Evolutionary conservation across 2,888 invertebrate species (phyloP).

Genomic region (Dasysyrphus tricinctus): DNA sequence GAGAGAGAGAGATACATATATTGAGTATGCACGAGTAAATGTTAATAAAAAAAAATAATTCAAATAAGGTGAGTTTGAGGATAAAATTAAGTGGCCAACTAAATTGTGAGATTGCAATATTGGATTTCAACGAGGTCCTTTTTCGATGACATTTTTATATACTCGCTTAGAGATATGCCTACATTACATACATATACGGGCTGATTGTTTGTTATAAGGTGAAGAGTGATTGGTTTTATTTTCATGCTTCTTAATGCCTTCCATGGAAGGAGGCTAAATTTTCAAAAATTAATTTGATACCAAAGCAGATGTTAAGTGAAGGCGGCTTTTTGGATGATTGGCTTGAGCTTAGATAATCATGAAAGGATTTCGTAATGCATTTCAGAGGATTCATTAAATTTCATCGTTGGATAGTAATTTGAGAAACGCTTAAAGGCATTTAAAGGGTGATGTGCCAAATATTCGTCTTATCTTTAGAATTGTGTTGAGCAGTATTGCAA

Average conservation of each 20-base stretch:
- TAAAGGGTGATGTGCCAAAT: no score
- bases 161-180: not conserved
- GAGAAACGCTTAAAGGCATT: not conserved
- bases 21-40: not conserved
- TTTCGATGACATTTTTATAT: conserved; percentile 29
- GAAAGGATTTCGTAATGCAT: conserved; percentile 16
- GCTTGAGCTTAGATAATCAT: not conserved
- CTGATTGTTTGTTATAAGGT: conserved; percentile 1
- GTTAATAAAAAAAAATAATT: conserved; percentile 24
- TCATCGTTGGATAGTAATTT: not conserved
- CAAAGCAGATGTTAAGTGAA: conserved; percentile 29
- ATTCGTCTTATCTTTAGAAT: no score
- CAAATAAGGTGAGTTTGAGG: conserved; percentile 71
- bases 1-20: not conserved
- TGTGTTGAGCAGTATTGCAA: no score
- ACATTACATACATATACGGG: not conserved
- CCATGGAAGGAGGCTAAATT: conserved; percentile 6
- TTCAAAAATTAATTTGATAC: conserved; percentile 42
- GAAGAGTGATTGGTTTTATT: conserved; percentile 28
- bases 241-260: conserved; percentile 4
- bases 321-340: conserved; percentile 20
- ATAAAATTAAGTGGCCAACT: conserved; percentile 72
- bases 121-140: conserved; percentile 57
- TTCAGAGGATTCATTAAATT: not conserved
- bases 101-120: conserved; percentile 65